A percentile compares a stretch with the other conserved stretches of the same genome.
Evolutionary conservation across 2,888 invertebrate species (phyloP).

Genomic region (Apodemia duryi): DNA sequence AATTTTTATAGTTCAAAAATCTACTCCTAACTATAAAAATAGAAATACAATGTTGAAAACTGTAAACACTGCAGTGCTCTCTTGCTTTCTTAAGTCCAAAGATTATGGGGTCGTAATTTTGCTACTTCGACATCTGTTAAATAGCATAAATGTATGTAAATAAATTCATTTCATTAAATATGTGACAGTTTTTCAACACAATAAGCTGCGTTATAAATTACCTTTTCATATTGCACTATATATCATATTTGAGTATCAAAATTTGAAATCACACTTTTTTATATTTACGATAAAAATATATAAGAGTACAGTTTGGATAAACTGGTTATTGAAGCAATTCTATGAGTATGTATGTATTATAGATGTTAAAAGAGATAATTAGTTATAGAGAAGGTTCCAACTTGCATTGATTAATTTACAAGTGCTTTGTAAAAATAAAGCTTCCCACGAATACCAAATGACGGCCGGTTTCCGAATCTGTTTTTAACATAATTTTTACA

Average conservation of each 20-base stretch:
- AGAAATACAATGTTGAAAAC: too few species aligned
- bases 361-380: not conserved
- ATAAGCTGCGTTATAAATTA: not conserved
- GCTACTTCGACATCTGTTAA: too few species aligned
- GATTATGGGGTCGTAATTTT: too few species aligned
- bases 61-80: too few species aligned
- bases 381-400: not conserved
- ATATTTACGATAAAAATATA: not conserved
- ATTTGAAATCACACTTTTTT: conserved; percentile 7
- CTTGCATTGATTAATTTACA: not conserved
- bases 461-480: too few species aligned
- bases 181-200: not conserved
- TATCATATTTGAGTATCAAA: conserved; percentile 11
- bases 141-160: too few species aligned
- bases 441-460: too few species aligned
- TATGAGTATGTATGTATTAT: not conserved
- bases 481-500: too few species aligned
- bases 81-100: too few species aligned
- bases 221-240: not conserved
- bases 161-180: too few species aligned
- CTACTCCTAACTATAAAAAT: too few species aligned
- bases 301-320: not conserved
- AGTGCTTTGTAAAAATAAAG: not conserved
- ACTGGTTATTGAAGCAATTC: not conserved
- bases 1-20: too few species aligned